Conservation (phyloP, 1,140 invertebrate species). For the Bombus pascuorum region DNA sequence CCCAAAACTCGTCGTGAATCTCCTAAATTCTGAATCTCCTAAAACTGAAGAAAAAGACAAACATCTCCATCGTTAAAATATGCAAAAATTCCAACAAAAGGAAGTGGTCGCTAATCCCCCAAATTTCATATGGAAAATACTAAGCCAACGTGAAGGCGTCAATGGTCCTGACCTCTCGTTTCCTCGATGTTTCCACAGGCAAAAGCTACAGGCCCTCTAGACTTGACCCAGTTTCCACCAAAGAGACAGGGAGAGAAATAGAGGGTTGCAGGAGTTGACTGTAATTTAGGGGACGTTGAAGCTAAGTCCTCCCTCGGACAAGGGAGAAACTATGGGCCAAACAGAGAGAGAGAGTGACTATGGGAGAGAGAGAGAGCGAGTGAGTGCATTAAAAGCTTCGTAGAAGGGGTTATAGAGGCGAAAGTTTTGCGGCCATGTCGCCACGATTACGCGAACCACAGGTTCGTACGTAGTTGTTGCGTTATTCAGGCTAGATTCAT, state of each 20-base stretch:
- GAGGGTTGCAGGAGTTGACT: background rate
- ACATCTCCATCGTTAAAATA: background rate
- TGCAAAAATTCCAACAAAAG: background rate
- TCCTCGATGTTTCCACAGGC: background rate
- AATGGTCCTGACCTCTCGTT: background rate
- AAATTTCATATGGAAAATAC: background rate
- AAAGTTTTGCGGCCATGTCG: slow-evolving; percentile 23
- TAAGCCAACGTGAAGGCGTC: background rate
- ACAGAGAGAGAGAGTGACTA: background rate
- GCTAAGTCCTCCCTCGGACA: slow-evolving; percentile 11
- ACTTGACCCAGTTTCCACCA: slow-evolving; percentile 27
- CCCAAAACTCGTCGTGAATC: too few species aligned
- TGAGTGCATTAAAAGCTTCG: too few species aligned
- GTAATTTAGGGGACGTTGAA: background rate
- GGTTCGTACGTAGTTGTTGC: background rate
- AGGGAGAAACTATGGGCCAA: too few species aligned
- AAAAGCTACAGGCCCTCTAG: background rate
- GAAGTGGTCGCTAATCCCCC: accelerated
- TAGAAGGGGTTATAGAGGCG: background rate
- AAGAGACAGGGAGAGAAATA: background rate
- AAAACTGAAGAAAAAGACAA: background rate
- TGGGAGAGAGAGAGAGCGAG: background rate
- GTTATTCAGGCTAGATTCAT: background rate
- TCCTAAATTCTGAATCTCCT: too few species aligned
- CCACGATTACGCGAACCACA: slow-evolving; percentile 14